phyloP scores from a whole-genome alignment of 2,113 vertebrate species.

The Bujurquina vittata region DNA sequence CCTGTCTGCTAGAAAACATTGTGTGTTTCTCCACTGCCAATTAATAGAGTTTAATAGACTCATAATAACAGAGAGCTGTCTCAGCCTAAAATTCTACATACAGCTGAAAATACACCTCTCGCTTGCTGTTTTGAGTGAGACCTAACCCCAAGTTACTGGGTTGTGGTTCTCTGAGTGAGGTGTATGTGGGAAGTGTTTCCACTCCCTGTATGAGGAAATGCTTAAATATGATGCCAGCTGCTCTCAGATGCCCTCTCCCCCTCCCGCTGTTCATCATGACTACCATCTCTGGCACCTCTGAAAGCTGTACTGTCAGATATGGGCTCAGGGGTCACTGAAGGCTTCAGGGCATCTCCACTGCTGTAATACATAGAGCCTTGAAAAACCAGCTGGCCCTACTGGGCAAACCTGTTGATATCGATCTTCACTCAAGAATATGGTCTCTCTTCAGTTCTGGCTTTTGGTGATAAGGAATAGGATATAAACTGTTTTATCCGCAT shows the following conservation, averaged over 20 bases:
- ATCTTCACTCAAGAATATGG: slow-evolving; percentile 52
- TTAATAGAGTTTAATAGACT: background rate
- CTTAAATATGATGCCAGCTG: slow-evolving; percentile 36
- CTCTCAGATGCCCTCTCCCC: slow-evolving; percentile 35
- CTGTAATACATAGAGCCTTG: slow-evolving; percentile 32
- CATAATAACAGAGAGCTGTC: background rate
- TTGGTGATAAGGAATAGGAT: slow-evolving; percentile 46
- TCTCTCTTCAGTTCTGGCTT: slow-evolving; percentile 40
- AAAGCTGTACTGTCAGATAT: slow-evolving; percentile 58
- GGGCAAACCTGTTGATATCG: slow-evolving; percentile 57
- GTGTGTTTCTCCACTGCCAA: background rate
- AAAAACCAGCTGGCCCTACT: slow-evolving; percentile 44
- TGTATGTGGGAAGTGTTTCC: slow-evolving; percentile 31
- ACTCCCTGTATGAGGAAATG: slow-evolving; percentile 43
- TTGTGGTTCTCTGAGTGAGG: background rate
- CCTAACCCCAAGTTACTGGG: slow-evolving; percentile 1
- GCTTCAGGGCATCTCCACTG: slow-evolving; percentile 44
- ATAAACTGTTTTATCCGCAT: background rate
- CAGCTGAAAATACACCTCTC: background rate
- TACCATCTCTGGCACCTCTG: slow-evolving; percentile 45
- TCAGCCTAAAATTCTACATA: background rate
- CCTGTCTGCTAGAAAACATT: background rate
- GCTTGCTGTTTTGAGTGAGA: slow-evolving; percentile 4
- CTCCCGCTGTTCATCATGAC: slow-evolving; percentile 46
- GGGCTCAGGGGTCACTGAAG: slow-evolving; percentile 50